These are phyloP conservation scores for Darevskia mixta DNA, from an alignment of 2,797 vertebrate genomes.

Conservation along the genomic window DNA sequence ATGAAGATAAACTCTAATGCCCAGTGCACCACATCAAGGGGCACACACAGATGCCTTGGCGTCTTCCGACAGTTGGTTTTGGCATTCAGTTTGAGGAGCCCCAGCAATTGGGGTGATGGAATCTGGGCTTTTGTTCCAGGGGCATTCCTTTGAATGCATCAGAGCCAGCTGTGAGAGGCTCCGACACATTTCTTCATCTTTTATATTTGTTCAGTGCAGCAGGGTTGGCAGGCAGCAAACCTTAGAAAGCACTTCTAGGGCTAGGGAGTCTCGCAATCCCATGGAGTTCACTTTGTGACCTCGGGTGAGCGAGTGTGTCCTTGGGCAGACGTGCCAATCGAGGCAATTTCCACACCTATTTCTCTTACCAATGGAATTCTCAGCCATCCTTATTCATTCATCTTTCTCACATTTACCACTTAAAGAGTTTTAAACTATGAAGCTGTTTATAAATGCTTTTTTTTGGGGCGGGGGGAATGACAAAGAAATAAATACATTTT, in stretches of 20 bases:
- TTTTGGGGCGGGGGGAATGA: not conserved
- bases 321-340: too few species aligned
- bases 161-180: slow-evolving; percentile 12
- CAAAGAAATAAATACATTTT: not conserved
- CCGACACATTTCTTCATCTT: slow-evolving; percentile 27
- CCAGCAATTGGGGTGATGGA: slow-evolving; percentile 58
- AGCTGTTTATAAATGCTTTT: not conserved
- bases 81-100: slow-evolving; percentile 39
- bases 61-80: slow-evolving; percentile 48
- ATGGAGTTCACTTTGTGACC: too few species aligned
- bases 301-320: too few species aligned
- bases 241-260: not conserved
- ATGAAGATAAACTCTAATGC: not conserved
- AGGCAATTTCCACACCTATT: too few species aligned
- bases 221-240: not conserved
- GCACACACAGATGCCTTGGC: slow-evolving; percentile 37
- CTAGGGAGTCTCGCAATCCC: not conserved
- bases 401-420: too few species aligned
- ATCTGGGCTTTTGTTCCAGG: slow-evolving; percentile 69
- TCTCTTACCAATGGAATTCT: too few species aligned
- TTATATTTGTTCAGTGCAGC: slow-evolving; percentile 1
- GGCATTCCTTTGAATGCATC: slow-evolving; percentile 62
- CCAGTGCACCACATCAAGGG: slow-evolving; percentile 15
- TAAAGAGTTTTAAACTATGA: not conserved
- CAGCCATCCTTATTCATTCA: too few species aligned